Evolutionary conservation across 2,797 vertebrate species (phyloP).

Genomic region (Pantherophis vulpinus): DNA sequence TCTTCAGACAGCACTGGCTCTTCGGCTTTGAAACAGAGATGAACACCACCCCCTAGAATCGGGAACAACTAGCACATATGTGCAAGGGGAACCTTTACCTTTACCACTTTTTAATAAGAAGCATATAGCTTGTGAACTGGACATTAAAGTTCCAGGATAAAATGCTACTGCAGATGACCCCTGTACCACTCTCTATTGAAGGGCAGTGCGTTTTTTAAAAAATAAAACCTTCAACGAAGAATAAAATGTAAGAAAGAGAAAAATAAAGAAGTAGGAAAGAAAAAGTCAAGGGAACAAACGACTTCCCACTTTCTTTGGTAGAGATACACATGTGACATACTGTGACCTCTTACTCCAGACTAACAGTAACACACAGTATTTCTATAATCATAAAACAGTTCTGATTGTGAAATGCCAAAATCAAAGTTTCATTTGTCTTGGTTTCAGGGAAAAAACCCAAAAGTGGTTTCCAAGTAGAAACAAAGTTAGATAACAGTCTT

Average conservation of each 20-base stretch:
- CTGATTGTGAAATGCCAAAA: not conserved
- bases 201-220: not conserved
- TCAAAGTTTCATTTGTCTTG: not conserved
- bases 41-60: no score
- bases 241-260: not conserved
- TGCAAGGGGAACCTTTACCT: no score
- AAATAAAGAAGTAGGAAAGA: not conserved
- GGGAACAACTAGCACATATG: no score
- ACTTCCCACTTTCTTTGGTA: not conserved
- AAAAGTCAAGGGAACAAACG: not conserved
- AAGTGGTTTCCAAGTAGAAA: not conserved
- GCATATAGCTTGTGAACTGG: not conserved
- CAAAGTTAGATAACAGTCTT: not conserved
- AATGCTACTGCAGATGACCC: not conserved
- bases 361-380: not conserved
- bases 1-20: no score
- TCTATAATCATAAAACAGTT: not conserved
- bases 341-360: not conserved
- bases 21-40: no score
- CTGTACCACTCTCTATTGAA: not conserved
- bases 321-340: not conserved
- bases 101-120: not conserved
- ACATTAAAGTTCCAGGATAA: not conserved
- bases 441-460: not conserved
- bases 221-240: not conserved